phyloP scores from a whole-genome alignment of 2,797 vertebrate species.

The Chaetodon trifasciatus region DNA sequence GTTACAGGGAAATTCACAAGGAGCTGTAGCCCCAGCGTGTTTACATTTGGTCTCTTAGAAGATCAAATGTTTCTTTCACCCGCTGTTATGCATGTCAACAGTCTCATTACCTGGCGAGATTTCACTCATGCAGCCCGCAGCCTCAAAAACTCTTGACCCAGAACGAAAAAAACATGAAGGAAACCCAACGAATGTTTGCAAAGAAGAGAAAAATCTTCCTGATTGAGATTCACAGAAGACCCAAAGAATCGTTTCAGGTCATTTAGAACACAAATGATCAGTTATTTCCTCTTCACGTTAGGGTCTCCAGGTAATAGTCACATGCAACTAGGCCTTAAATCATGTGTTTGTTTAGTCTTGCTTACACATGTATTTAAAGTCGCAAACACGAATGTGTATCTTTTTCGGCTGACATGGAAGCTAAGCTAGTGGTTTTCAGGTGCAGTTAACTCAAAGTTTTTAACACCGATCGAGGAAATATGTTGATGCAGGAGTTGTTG shows the following conservation, averaged over 20 bases:
- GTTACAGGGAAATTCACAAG: background rate
- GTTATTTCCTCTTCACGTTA: background rate
- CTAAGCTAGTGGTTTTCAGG: too few species aligned
- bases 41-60: background rate
- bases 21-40: background rate
- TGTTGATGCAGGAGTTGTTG: background rate
- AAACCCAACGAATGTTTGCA: background rate
- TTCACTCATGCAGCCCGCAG: background rate
- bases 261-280: conserved; percentile 8
- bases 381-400: too few species aligned
- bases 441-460: background rate
- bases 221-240: background rate
- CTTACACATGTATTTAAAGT: conserved; percentile 1
- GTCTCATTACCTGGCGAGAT: conserved; percentile 4
- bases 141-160: conserved; percentile 3
- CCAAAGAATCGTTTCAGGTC: background rate
- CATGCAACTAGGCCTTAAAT: background rate
- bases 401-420: too few species aligned
- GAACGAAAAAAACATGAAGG: background rate
- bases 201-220: background rate
- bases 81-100: conserved; percentile 12
- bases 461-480: background rate
- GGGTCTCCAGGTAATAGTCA: background rate
- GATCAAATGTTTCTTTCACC: background rate
- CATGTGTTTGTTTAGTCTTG: background rate